Evolutionary conservation across 2,888 invertebrate genomes (phyloP), one percentile per base, ranked within the genome.

Genomic region (Cantharis rustica): DNA sequence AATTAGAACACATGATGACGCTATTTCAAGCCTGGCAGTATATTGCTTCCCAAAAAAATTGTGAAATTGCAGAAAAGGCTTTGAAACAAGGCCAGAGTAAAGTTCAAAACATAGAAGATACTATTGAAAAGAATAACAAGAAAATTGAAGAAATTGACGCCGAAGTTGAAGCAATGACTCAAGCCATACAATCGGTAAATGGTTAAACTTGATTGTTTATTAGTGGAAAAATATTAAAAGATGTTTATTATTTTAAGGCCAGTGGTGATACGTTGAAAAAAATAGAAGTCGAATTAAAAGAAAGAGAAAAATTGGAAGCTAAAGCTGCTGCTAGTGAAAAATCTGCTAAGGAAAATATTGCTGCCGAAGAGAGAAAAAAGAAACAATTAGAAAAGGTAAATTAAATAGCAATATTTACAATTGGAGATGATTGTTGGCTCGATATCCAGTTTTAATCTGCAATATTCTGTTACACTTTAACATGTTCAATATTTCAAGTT

Each of bases 1-100:
- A 98, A 85, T 89, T 97, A 68, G 96, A 97, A 80, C 94, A 95
- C 85, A 90, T 96, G 72, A 92, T 91, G 20, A 92, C 93, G 82
- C 91, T 97, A 16, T 90, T 92, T 84, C 89, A 93, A 69, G 95
- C 95, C 16, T 96, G 92, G 90, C 92, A 91, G 87, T 96, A 90
- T 89, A 89, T 91, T 71, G 88, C 89, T 69, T 82, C 84, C 5
- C 82, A 86, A 75, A 78, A 81, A 66, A 79, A 79, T 62, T 76
- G 83, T 13, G 69, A 71, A 16, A 80, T 80, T 75, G 84, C 86
- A 4, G 81, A 84, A 76, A 80, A 85, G 70, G 82, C 84, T n/a
- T 79, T 87, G 10, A 81, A 86, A 69, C 78, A 80, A 23, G 83
- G 83, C 16, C 82, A 86, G 75, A 77, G 75, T 4, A 81, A 83